Evolutionary conservation across 2,113 vertebrate species (phyloP).

Genomic region (Ochotona princeps): DNA sequence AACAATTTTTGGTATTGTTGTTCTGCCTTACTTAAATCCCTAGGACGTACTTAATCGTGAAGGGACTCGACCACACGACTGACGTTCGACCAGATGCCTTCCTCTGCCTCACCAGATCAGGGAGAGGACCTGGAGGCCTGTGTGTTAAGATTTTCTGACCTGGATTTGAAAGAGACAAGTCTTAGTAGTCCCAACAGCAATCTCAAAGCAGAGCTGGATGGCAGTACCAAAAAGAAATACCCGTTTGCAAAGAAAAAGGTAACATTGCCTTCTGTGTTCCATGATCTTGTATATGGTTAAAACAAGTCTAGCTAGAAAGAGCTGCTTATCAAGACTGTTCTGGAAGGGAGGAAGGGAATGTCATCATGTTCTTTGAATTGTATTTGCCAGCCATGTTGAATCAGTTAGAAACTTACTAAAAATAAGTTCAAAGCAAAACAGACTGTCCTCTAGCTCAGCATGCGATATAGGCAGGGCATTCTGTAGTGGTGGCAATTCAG

Average conservation of each 20-base stretch:
- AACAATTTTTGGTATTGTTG: neutral
- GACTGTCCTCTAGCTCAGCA: neutral
- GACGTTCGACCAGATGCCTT: slow-evolving; percentile 74
- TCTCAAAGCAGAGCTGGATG: slow-evolving; percentile 85
- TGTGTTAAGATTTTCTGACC: slow-evolving; percentile 81
- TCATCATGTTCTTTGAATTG: no score
- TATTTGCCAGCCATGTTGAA: no score
- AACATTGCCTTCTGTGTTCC: slow-evolving; percentile 41
- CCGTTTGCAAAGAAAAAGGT: slow-evolving; percentile 91
- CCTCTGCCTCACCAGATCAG: slow-evolving; percentile 60
- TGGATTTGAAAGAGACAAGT: slow-evolving; percentile 85
- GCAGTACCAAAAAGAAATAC: slow-evolving; percentile 86
- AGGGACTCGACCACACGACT: slow-evolving; percentile 24
- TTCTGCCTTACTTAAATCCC: slow-evolving; percentile 51
- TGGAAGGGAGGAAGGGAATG: no score
- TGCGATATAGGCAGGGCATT: neutral
- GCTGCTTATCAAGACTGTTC: neutral
- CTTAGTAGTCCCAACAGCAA: slow-evolving; percentile 69
- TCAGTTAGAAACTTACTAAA: no score
- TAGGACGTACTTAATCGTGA: slow-evolving; percentile 40
- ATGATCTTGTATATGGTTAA: neutral
- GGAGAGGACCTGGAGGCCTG: slow-evolving; percentile 66
- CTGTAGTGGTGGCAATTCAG: neutral
- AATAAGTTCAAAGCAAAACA: no score
- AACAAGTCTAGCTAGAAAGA: neutral